Conservation (phyloP, 2,113 vertebrate species). For the Neotoma lepida region DNA sequence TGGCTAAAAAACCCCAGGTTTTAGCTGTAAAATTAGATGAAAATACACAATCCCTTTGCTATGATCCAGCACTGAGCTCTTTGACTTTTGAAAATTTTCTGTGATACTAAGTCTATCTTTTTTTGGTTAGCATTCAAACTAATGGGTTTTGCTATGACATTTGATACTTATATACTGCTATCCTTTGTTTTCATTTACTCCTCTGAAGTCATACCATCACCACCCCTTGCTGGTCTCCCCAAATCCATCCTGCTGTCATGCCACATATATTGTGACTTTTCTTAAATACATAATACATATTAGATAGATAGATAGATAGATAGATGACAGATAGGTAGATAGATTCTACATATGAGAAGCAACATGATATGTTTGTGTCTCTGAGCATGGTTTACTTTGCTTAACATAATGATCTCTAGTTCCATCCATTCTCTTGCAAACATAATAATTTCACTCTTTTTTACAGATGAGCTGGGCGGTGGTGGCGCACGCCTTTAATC, state of each 20-base stretch:
- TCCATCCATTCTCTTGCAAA: neutral
- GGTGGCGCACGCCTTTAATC: too few species aligned
- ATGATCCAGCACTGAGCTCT: neutral
- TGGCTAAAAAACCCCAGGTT: conserved; percentile 45
- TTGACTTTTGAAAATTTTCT: conserved; percentile 39
- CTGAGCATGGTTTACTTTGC: neutral
- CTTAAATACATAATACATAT: neutral
- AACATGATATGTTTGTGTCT: neutral
- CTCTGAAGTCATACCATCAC: neutral
- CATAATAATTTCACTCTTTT: neutral
- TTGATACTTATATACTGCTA: neutral
- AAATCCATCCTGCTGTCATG: neutral
- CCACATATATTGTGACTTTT: neutral
- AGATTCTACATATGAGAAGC: neutral
- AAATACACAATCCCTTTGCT: conserved; percentile 5
- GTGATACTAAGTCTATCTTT: neutral
- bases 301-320: neutral
- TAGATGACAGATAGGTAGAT: neutral
- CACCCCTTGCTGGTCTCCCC: neutral
- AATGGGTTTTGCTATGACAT: neutral
- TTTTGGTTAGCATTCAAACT: neutral
- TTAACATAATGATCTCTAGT: neutral
- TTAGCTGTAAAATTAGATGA: conserved; percentile 45
- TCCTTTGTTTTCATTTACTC: neutral
- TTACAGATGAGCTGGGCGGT: too few species aligned